phyloP scores from a whole-genome alignment of 2,888 invertebrate genomes.

The Diplolepis rosae region DNA sequence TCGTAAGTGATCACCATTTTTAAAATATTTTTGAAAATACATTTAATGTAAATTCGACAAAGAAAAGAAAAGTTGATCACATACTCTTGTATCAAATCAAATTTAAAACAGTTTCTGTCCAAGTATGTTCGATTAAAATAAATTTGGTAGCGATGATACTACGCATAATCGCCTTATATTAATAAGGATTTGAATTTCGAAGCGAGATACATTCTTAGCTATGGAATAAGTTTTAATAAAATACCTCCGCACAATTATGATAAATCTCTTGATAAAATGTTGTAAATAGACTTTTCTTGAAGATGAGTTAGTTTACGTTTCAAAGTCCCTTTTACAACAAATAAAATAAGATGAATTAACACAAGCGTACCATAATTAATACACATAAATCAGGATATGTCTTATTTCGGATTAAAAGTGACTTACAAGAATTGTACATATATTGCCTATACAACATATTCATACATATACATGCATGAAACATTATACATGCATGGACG shows the following conservation, averaged over 20 bases:
- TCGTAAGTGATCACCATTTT: background rate
- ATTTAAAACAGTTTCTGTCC: background rate
- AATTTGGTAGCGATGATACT: background rate
- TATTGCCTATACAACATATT: background rate
- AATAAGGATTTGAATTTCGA: constrained; percentile 9
- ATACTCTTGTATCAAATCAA: background rate
- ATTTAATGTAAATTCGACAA: background rate
- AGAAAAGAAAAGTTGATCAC: background rate
- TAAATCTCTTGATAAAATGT: background rate
- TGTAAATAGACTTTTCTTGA: constrained; percentile 14
- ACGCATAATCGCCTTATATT: background rate
- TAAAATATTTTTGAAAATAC: background rate
- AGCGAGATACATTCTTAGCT: background rate
- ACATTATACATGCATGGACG: constrained; percentile 14
- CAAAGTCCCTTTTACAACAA: background rate
- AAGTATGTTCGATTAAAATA: background rate
- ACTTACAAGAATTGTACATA: background rate
- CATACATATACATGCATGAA: background rate
- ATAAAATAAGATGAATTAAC: background rate
- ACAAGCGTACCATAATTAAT: background rate
- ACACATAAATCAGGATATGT: background rate
- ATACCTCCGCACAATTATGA: background rate
- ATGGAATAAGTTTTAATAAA: background rate
- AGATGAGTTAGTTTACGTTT: background rate
- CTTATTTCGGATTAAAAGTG: background rate